Conservation (phyloP, 1,140 invertebrate genomes). For the Brachionus asplanchnoidis region DNA sequence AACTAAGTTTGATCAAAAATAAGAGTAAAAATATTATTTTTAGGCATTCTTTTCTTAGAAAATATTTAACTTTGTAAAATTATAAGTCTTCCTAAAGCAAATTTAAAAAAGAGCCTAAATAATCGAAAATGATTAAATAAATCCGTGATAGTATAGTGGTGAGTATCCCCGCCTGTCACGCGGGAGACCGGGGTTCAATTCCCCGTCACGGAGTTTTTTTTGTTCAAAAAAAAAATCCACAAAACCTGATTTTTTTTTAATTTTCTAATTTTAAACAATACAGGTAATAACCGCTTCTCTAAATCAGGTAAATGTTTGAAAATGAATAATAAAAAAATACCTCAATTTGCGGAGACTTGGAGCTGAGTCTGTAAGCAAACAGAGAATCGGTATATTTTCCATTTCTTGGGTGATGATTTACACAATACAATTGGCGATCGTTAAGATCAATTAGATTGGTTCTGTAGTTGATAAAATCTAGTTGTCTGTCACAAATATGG, state of each 20-base stretch:
- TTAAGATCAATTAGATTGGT: conserved; percentile 91
- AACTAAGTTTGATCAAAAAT: background rate
- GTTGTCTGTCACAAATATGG: conserved; percentile 80
- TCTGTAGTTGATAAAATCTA: conserved; percentile 94
- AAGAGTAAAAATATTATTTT: background rate
- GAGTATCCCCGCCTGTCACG: background rate
- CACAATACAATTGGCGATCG: conserved; percentile 95
- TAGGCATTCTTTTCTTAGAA: background rate
- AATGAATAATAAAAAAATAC: background rate
- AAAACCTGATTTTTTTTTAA: no score
- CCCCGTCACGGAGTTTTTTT: background rate
- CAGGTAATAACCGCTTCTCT: background rate
- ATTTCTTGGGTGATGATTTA: conserved; percentile 86
- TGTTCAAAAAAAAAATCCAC: background rate
- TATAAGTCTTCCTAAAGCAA: background rate
- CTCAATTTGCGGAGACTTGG: conserved; percentile 14
- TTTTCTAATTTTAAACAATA: no score
- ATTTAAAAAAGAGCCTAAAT: background rate
- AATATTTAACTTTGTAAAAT: background rate
- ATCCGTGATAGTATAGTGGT: background rate
- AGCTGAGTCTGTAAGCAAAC: background rate
- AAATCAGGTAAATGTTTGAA: background rate
- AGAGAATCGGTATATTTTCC: conserved; percentile 55
- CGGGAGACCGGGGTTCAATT: background rate
- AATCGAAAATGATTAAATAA: background rate